Evolutionary conservation across 2,797 vertebrate genomes (phyloP).

Genomic region (Cyprinodon diabolis): DNA sequence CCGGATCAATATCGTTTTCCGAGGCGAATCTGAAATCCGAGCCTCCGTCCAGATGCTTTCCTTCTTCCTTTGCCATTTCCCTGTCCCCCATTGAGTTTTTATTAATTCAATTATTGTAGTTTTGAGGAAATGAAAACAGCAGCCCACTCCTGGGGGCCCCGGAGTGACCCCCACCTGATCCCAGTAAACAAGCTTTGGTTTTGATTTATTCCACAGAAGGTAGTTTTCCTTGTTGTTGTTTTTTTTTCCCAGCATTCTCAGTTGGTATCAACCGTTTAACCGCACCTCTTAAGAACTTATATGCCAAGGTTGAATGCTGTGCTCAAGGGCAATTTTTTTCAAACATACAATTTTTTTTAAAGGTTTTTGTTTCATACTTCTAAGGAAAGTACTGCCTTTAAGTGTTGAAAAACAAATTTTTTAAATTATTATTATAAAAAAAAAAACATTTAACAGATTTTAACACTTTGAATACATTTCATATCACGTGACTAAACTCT

Average conservation of each 20-base stretch:
- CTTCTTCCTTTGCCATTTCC: conserved; percentile 52
- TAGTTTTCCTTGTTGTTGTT: conserved; percentile 20
- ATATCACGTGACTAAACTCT: no score
- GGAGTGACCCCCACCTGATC: not conserved
- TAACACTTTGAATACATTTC: no score
- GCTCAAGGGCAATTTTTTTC: conserved; percentile 4
- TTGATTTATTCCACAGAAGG: conserved; percentile 50
- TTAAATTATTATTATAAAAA: not conserved
- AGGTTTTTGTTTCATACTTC: not conserved
- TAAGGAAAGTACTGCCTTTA: not conserved
- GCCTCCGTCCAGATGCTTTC: conserved; percentile 45
- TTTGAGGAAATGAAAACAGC: conserved; percentile 37
- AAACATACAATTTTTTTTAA: conserved; percentile 2
- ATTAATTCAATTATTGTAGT: conserved; percentile 28
- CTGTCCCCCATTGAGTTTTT: conserved; percentile 31
- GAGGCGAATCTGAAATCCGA: conserved; percentile 46
- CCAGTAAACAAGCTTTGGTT: conserved; percentile 22
- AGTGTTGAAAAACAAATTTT: not conserved
- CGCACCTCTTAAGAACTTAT: no score
- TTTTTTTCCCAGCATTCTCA: conserved; percentile 33
- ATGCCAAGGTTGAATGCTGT: not conserved
- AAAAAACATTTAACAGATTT: no score
- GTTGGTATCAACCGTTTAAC: conserved; percentile 1
- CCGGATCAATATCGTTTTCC: conserved; percentile 71
- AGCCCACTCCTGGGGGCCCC: conserved; percentile 36